Evolutionary conservation across 1,140 invertebrate genomes (phyloP).

Genomic region (Penaeus japonicus): DNA sequence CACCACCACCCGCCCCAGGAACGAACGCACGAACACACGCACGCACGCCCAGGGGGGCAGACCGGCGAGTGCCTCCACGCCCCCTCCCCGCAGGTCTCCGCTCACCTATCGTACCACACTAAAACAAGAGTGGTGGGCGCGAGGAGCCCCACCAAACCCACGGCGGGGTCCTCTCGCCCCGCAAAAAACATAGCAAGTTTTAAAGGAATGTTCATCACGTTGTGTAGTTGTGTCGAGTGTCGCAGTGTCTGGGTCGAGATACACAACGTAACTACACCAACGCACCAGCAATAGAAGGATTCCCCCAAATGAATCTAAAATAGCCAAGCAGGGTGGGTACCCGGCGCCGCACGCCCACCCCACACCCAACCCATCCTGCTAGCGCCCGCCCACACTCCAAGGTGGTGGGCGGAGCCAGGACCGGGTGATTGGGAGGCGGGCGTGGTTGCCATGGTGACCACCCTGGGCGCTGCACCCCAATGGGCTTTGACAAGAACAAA

Average conservation of each 20-base stretch:
- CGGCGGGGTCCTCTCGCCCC: neutral
- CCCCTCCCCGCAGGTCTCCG: constrained; percentile 25
- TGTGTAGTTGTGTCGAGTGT: constrained; percentile 45
- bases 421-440: neutral
- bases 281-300: constrained; percentile 48
- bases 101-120: constrained; percentile 46
- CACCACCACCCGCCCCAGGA: neutral
- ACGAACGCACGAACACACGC: constrained; percentile 4
- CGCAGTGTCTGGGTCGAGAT: constrained; percentile 24
- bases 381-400: constrained; percentile 4
- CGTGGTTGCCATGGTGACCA: constrained; percentile 6
- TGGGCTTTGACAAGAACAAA: constrained; percentile 23
- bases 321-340: constrained; percentile 17
- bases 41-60: neutral
- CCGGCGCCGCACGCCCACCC: constrained; percentile 7
- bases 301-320: constrained; percentile 53
- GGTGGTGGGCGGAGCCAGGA: neutral
- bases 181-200: constrained; percentile 35
- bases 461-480: constrained; percentile 19
- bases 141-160: neutral
- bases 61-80: neutral
- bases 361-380: neutral
- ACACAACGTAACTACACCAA: constrained; percentile 48
- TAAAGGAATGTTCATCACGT: constrained; percentile 54
- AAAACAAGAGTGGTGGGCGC: constrained; percentile 25